Percentiles rank a stretch among this genome's conserved stretches.
These are phyloP conservation scores for Drosophila hydei DNA, from an alignment of 1,140 invertebrate genomes.

Conservation along the genomic window DNA sequence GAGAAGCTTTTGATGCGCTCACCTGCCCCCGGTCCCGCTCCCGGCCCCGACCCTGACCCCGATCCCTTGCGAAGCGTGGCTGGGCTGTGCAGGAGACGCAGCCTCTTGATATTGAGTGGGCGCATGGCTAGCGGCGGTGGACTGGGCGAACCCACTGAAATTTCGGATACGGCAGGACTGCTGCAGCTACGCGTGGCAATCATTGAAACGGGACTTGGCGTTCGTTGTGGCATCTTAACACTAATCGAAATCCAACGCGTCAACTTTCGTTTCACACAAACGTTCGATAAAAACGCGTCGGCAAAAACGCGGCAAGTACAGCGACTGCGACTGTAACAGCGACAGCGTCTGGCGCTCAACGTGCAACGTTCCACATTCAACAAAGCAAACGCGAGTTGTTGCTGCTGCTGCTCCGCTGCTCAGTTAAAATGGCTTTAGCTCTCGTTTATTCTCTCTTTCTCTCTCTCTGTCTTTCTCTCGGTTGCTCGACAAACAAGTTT, in stretches of 20 bases:
- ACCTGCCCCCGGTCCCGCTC: not conserved
- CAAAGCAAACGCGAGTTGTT: conserved; percentile 49
- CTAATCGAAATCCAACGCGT: not conserved
- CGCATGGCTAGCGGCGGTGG: conserved; percentile 56
- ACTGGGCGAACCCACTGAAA: conserved; percentile 79
- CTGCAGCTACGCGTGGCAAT: conserved; percentile 46
- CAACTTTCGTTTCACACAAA: conserved; percentile 16
- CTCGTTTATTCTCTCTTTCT: conserved; percentile 17
- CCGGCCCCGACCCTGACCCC: not conserved
- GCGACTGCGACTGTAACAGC: conserved; percentile 38
- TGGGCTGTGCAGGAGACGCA: conserved; percentile 67
- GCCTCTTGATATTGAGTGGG: conserved; percentile 87
- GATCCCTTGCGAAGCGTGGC: conserved; percentile 29
- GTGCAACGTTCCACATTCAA: conserved; percentile 72
- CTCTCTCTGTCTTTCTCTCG: not conserved
- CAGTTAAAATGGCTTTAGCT: conserved; percentile 56
- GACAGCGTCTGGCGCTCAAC: conserved; percentile 52
- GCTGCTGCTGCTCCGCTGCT: conserved; percentile 21
- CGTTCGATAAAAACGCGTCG: conserved; percentile 57
- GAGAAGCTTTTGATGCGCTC: conserved; percentile 94
- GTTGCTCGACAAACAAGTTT: conserved; percentile 60
- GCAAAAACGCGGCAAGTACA: conserved; percentile 63
- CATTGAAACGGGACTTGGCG: conserved; percentile 52
- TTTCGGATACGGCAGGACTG: conserved; percentile 79
- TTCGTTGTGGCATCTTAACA: conserved; percentile 58